Percentiles rank a stretch among this genome's conserved stretches.
Evolutionary conservation across 2,888 invertebrate genomes (phyloP).

Genomic region (Tanytarsus gracilentus): DNA sequence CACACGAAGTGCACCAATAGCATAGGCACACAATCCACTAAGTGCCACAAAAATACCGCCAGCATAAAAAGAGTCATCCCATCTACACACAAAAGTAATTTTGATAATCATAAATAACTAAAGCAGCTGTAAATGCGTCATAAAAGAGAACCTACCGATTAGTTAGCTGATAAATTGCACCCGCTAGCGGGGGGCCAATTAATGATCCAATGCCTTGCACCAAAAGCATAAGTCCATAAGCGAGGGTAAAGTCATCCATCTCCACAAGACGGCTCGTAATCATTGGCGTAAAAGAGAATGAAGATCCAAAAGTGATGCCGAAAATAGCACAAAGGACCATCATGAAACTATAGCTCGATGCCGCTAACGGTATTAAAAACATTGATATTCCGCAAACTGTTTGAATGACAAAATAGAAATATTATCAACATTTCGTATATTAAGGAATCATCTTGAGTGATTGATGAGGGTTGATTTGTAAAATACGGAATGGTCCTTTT

Average conservation of each 20-base stretch:
- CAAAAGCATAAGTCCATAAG: conserved; percentile 80
- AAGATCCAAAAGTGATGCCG: conserved; percentile 85
- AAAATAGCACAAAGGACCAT: conserved; percentile 53
- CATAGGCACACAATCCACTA: conserved; percentile 51
- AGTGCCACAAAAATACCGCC: conserved; percentile 74
- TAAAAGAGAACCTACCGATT: conserved; percentile 34
- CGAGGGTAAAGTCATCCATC: conserved; percentile 82
- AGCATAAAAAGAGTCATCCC: conserved; percentile 72
- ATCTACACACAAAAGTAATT: conserved; percentile 39
- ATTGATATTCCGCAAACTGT: conserved; percentile 42
- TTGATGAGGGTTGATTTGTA: no score
- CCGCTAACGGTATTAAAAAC: conserved; percentile 39
- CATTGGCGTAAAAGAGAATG: conserved; percentile 83
- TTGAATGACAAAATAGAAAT: not conserved
- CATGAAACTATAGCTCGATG: conserved; percentile 36
- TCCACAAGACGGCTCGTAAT: conserved; percentile 82
- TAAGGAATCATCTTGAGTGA: no score
- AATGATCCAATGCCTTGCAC: conserved; percentile 90
- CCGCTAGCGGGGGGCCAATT: conserved; percentile 85
- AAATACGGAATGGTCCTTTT: no score
- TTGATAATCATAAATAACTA: conserved; percentile 49
- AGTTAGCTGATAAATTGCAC: conserved; percentile 46
- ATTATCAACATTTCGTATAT: not conserved
- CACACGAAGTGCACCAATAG: conserved; percentile 38
- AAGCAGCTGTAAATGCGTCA: no score